These are phyloP conservation scores for Ascidia mentula DNA, from an alignment of 23 tunicate genomes.

Conservation along the genomic window DNA sequence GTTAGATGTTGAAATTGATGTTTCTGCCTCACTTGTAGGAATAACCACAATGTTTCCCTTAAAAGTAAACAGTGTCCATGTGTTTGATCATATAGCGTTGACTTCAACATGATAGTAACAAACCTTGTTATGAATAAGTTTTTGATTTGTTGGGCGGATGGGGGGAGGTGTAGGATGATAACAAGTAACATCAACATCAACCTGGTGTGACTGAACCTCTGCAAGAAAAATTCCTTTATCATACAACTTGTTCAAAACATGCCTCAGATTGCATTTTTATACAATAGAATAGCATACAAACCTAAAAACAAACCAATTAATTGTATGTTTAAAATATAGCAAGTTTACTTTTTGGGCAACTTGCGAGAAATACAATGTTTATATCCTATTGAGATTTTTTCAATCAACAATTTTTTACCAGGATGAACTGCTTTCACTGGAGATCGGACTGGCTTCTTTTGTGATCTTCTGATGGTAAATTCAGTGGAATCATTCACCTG, in stretches of 20 bases:
- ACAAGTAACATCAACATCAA: background rate
- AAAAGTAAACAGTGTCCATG: background rate
- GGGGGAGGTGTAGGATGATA: slow-evolving; percentile 27
- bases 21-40: slow-evolving; percentile 5
- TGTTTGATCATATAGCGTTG: background rate
- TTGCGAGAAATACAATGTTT: too few relatives aligned
- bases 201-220: background rate
- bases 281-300: too few relatives aligned
- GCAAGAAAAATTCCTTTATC: background rate
- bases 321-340: too few relatives aligned
- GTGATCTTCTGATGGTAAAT: background rate
- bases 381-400: too few relatives aligned
- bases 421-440: slow-evolving; percentile 40
- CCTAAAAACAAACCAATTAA: too few relatives aligned
- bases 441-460: background rate
- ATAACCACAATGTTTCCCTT: slow-evolving; percentile 1
- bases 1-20: background rate
- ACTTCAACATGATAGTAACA: background rate
- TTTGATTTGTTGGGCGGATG: background rate
- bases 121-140: background rate
- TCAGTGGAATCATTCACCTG: background rate
- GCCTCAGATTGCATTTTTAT: too few relatives aligned
- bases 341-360: too few relatives aligned
- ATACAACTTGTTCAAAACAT: too few relatives aligned
- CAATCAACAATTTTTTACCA: slow-evolving; percentile 6